Base-by-base conservation (phyloP, 1,140 invertebrate species). In the Panonychus citri region DNA sequence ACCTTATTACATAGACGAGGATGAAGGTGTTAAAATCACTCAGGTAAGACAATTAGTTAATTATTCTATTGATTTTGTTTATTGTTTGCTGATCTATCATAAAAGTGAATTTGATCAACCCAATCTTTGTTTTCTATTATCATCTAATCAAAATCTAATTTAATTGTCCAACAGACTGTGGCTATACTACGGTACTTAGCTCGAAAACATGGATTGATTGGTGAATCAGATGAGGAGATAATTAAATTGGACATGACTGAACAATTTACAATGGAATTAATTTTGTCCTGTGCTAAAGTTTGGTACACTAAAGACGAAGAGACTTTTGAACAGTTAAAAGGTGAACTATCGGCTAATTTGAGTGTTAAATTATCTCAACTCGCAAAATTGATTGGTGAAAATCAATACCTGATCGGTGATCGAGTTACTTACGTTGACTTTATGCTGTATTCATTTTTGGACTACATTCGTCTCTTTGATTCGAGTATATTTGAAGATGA, bases 151-250 rank as follows among this genome's bases (percentile, higher is more conserved):
- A 7, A 7, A 7, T 34, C 12, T 5, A 34, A 12, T 34, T 34
- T 34, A 34, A 34, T 34, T 34, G 5, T 34, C 5, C 12, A 5
- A 34, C 30, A 34, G 30, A 34, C 30, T 5, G 30, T 67, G 52
- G 70, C 74, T 12, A 76, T 77, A 56, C 51, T 74, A n/a, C 66
- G 70, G 10, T 70, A 75, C 62, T 65, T 77, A 53, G 74, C 68
- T 5, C 57, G 73, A 26, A 63, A 62, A 39, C 52, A 61, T 51
- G 55, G 53, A n/a, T 51, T 65, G 17, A 51, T 50, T 59, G 73
- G 72, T 17, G 64, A 66, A 27, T 67, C 66, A n/a, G 66, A 67
- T 51, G 65, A 69, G 39, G 74, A 75, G 53, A 63, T 64, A 53
- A 65, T 66, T 3, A 57, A 68, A 10, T 66, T 70, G 34, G 73